These are phyloP conservation scores for honey bee (Apis mellifera) DNA, from an alignment of 1,140 invertebrate genomes.

Conservation along the genomic window DNA sequence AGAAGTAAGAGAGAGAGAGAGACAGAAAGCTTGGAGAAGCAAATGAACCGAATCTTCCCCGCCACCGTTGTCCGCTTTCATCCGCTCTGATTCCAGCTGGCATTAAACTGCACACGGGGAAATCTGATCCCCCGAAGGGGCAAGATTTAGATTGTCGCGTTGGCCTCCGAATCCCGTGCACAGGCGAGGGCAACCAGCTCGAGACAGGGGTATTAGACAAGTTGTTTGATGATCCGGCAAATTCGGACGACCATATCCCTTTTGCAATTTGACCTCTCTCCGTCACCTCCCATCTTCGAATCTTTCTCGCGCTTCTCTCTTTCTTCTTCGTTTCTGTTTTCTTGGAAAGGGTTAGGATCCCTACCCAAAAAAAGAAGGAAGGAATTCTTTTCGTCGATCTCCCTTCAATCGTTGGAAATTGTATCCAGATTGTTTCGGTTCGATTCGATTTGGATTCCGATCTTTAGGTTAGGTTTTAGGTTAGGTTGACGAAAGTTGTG, in stretches of 20 bases:
- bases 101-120: conserved; percentile 47
- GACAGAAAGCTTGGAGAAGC: conserved; percentile 2
- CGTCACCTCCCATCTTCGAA: background rate
- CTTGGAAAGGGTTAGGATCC: background rate
- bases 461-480: no score
- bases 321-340: no score
- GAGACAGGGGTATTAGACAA: conserved; percentile 59
- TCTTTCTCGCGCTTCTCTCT: background rate
- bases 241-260: conserved; percentile 56
- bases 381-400: background rate
- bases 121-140: conserved; percentile 55
- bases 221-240: conserved; percentile 68
- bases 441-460: no score
- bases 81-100: conserved; percentile 30
- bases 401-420: no score
- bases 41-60: conserved; percentile 55
- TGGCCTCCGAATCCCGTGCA: conserved; percentile 29
- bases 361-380: background rate
- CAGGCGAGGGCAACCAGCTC: background rate
- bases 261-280: conserved; percentile 50
- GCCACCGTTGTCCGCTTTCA: conserved; percentile 52
- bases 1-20: background rate
- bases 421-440: no score
- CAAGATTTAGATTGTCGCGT: conserved; percentile 71
- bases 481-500: no score